phyloP scores from a whole-genome alignment of 1,140 invertebrate species.

The Cyrtorhinus lividipennis region DNA sequence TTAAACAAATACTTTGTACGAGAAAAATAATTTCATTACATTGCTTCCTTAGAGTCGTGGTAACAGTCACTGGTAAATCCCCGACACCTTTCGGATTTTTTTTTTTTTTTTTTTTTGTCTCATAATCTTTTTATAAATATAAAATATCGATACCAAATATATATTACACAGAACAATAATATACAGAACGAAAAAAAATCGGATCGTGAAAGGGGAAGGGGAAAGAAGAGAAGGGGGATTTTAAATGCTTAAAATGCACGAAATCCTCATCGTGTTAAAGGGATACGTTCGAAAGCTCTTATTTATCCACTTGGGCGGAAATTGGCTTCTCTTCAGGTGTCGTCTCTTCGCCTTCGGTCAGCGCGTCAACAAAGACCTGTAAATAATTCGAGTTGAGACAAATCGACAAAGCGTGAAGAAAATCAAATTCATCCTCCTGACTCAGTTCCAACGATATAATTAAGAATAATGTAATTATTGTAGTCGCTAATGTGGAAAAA shows the following conservation, averaged over 20 bases:
- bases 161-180: conserved; percentile 5
- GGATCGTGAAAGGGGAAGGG: not conserved
- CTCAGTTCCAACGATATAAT: no score
- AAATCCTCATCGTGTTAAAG: not conserved
- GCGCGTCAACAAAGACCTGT: conserved; percentile 6
- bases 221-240: not conserved
- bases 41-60: not conserved
- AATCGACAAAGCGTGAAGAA: no score
- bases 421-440: no score
- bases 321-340: not conserved
- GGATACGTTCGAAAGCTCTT: not conserved
- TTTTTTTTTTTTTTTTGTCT: no score
- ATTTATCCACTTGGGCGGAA: not conserved
- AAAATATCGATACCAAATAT: conserved; percentile 1
- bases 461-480: no score
- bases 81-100: not conserved
- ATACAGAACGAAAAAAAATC: not conserved
- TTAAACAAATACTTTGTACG: not conserved
- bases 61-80: conserved; percentile 4
- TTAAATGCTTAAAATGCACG: not conserved
- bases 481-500: no score
- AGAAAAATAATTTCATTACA: conserved; percentile 7
- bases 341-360: not conserved
- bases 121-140: not conserved
- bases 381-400: no score